A percentile compares a stretch with the other conserved stretches of the same genome.
These are phyloP conservation scores for Bubo scandiacus DNA, from an alignment of 2,113 vertebrate species.

Conservation along the genomic window DNA sequence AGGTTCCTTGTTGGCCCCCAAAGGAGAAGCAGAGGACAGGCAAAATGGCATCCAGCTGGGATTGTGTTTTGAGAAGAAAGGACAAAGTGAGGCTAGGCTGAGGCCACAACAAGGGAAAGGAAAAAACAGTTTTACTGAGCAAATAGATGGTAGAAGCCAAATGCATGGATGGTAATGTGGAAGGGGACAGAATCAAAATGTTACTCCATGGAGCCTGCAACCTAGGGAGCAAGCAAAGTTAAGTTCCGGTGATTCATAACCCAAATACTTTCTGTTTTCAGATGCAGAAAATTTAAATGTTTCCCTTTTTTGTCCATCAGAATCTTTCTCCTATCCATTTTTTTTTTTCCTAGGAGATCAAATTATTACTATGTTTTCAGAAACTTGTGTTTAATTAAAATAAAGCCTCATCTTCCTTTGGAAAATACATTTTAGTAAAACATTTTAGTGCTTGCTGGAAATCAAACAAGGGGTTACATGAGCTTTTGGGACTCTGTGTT, in stretches of 20 bases:
- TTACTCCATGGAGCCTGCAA: background rate
- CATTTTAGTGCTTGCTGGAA: background rate
- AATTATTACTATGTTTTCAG: background rate
- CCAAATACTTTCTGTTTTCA: background rate
- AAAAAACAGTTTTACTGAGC: background rate
- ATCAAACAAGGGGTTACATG: background rate
- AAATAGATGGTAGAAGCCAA: background rate
- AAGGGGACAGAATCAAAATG: background rate
- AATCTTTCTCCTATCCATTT: background rate
- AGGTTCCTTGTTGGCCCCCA: background rate
- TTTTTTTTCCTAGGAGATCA: background rate
- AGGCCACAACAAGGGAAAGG: background rate
- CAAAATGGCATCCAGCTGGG: background rate
- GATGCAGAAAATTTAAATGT: background rate
- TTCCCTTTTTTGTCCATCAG: background rate
- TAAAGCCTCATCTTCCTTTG: background rate
- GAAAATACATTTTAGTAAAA: background rate
- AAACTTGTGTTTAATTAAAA: background rate
- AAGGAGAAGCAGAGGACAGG: background rate
- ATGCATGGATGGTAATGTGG: background rate
- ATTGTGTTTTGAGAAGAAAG: background rate
- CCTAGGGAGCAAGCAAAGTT: background rate
- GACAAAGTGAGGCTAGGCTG: background rate
- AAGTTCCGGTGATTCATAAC: background rate
- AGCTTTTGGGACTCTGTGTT: background rate